Base-by-base conservation (phyloP, 2,888 invertebrate species). In the Autographa gamma region DNA sequence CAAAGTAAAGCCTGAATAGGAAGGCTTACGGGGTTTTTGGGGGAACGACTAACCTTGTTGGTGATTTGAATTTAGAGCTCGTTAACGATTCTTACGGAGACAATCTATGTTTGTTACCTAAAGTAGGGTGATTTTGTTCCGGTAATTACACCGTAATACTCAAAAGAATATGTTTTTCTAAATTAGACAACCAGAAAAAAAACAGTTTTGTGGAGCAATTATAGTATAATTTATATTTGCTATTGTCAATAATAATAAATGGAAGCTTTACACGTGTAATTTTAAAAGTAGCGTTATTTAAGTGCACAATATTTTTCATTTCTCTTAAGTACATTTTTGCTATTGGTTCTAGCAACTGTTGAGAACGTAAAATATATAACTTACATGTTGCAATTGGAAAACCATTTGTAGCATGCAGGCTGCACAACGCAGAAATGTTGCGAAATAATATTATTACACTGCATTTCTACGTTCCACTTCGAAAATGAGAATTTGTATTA, bases 11-110 rank as follows among this genome's bases (percentile, higher is more conserved):
- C 70, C 80, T 83, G 71, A 74, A 79, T 75, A 73, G 75, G 80
- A 81, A 82, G 79, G 84, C 80, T 81, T 83, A 74, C 77, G 60
- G 70, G 67, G 77, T 62, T 75, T 77, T 79, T 77, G 74, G 84
- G 70, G 71, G 65, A 71, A 71, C 48, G 73, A 58, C 61, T 81
- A 81, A 81, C 79, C 83, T 81, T 81, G 76, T 66, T 73, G 66
- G 61, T 68, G 69, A 73, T 73, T 80, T 72, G 67, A 76, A 83
- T 73, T 76, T 73, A 60, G 69, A 66, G 70, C 66, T 68, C 67
- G 70, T 71, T 81, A 71, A 63, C 69, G 71, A 73, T 80, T 75
- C 75, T 71, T 43, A 18, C 66, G 68, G 67, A 77, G 52, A 62
- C 25, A 63, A 58, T 71, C 71, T 70, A 70, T 71, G 61, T 73